Base-by-base conservation (phyloP, 1,140 invertebrate genomes). In the Hyles euphorbiae region DNA sequence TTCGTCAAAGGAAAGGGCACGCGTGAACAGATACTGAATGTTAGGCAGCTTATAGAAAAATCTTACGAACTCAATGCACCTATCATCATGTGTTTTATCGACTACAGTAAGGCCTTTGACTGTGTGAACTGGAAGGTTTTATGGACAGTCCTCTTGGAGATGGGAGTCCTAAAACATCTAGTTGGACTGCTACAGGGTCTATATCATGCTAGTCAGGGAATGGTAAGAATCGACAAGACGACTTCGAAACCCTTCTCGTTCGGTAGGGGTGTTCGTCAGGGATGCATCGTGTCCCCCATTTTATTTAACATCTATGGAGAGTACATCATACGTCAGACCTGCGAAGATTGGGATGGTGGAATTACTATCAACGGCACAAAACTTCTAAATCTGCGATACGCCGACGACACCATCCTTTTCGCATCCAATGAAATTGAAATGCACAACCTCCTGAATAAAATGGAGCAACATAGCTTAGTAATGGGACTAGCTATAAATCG, bases 1-100 rank as follows among this genome's bases (percentile, higher is more conserved):
- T 67, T 63, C 45, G 54, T 68, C 0, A 68, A 63, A 45, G 58
- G 58, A n/a, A 67, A 45, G 46, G 64, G 64, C n/a, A 67, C 65
- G 3, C 36, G 67, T 12, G 67, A 73, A 47, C 67, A 65, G 61
- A 71, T 70, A 9, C 47, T 64, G 7, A 73, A 57, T 1, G 22
- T 65, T 10, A 5, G 57, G 52, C 52, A 44, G 33, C 45, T 59
- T n/a, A 9, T 60, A 2, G 63, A 60, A 11, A 65, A 65, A 34
- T 49, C 11, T 7, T 58, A 58, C n/a, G 54, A 60, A 36, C 61
- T 57, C 8, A 53, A 65, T 45, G 57, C 40, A 33, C 54, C 58
- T 9, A 11, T 34, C 10, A 36, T 65, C 2, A 34, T 65, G 9
- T 65, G 54, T 10, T 58, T 63, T n/a, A 45, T 65, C 8, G 63